Evolutionary conservation across 2,797 vertebrate genomes (phyloP).

Genomic region (Microctenopoma lineatum): DNA sequence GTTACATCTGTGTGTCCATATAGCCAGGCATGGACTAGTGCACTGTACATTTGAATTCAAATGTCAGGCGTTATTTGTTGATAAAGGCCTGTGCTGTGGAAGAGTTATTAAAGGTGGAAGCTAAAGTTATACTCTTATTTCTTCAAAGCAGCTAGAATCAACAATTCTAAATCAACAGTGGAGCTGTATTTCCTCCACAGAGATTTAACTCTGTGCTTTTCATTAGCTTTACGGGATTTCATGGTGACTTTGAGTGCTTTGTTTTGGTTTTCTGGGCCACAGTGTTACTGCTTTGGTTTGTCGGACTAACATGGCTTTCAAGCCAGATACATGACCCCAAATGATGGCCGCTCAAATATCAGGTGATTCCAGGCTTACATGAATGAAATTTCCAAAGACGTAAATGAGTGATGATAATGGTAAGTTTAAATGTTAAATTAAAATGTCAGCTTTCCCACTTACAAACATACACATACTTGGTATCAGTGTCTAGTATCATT

Average conservation of each 20-base stretch:
- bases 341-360: no score
- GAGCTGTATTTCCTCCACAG: background rate
- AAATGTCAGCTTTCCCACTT: no score
- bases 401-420: no score
- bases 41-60: slow-evolving; percentile 42
- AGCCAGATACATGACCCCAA: background rate
- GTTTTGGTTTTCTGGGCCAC: background rate
- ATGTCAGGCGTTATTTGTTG: slow-evolving; percentile 51
- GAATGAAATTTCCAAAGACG: no score
- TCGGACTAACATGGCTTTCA: background rate
- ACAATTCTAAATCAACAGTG: background rate
- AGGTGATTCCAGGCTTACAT: no score
- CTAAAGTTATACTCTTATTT: background rate
- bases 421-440: no score
- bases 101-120: slow-evolving; percentile 3
- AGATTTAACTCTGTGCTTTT: background rate
- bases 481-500: no score
- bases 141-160: background rate
- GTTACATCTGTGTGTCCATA: slow-evolving; percentile 37
- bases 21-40: slow-evolving; percentile 10
- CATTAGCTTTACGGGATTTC: background rate
- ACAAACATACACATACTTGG: no score
- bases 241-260: background rate
- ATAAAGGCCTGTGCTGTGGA: slow-evolving; percentile 23
- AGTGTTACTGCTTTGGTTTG: background rate